Base-by-base conservation (phyloP, 2,797 vertebrate genomes). In the Notolepis coatsorum region DNA sequence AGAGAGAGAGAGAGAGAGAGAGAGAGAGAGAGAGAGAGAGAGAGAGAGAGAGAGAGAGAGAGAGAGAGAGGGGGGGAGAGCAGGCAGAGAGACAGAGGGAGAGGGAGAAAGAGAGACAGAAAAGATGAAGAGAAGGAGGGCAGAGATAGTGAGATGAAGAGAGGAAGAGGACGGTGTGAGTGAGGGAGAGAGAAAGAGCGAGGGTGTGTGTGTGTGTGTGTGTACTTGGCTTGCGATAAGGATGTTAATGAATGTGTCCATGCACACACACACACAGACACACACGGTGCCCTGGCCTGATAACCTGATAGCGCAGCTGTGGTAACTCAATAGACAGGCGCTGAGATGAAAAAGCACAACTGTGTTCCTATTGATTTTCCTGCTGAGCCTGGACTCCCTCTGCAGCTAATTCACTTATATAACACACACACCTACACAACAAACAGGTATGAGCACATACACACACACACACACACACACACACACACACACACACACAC, bases 311-410 rank as follows among this genome's bases (percentile, higher is more conserved):
- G 75, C 54, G 39, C 68, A 79, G 65, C 73, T 35, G 71, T 25
- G 37, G 61, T 69, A 81, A 86, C 87, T 90, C 85, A 81, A 90
- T 80, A 84, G 79, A 82, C 52, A 68, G 54, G 35, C 13, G 56
- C 73, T 46, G 51, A 67, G 71, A 85, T 78, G 69, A 68, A 84
- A 77, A 77, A 82, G 68, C 68, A 85, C 74, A 89, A 88, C 67
- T 65, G 77, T 80, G 72, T 80, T 79, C 35, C 48, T 81, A 92
- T 92, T 79, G 89, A 93, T 90, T 90, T 89, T 77, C 64, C 61
- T 80, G 68, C 67, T 30, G 50, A 67, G 63, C 61, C 65, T 61
- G 60, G 75, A 83, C 79, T 84, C 73, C 70, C 83, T 80, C 71
- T 43, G 17, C 56, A 41, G 50, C 61, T 76, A 68, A 82, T 65